Evolutionary conservation across 2,113 vertebrate genomes (phyloP), one percentile per base, ranked within the genome.

Genomic region (Cettia cetti): DNA sequence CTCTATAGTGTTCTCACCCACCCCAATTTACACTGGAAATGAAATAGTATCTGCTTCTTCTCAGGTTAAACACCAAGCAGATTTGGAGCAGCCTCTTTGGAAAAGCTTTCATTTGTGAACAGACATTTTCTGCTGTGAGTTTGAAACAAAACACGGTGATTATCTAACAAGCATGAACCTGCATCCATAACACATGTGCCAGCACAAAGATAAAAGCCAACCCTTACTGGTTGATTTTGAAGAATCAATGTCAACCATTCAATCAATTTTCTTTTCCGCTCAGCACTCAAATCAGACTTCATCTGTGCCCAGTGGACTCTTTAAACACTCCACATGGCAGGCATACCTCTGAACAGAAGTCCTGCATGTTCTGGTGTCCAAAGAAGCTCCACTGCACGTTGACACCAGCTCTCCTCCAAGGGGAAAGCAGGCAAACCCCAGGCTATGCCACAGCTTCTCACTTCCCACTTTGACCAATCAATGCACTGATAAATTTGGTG

Each of bases 101-200:
- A 78, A 81, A 60, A 47, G 72, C 60, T 78, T 66, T 35, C n/a
- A 26, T 24, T 86, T 88, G 82, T 30, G 68, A 92, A 93, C 59
- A 90, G 75, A 60, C 68, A 57, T 77, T 75, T 90, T 93, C 79
- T 93, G 60, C 42, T 69, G 49, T 10, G 71, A 93, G 82, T 61
- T 5, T 76, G 45, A 92, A 95, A 92, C 53, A 60, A 81, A 95
- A 57, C 66, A 59, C 0, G 0, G 80, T 15, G 64, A 89, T 95
- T 90, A 95, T n/a, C 90, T 50, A 96, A 82, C 92, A 95, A 90
- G 95, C 92, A 93, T 8, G 37, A 94, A 93, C 93, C 80, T 90
- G 94, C 86, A 90, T 28, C 88, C 72, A 2, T 14, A 83, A 65
- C 70, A 60, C 65, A n/a, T 5, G 45, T 80, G 86, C 93, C 96